These are phyloP conservation scores for Hirtodrosophila cameraria DNA, from an alignment of 2,888 invertebrate genomes.

Conservation along the genomic window DNA sequence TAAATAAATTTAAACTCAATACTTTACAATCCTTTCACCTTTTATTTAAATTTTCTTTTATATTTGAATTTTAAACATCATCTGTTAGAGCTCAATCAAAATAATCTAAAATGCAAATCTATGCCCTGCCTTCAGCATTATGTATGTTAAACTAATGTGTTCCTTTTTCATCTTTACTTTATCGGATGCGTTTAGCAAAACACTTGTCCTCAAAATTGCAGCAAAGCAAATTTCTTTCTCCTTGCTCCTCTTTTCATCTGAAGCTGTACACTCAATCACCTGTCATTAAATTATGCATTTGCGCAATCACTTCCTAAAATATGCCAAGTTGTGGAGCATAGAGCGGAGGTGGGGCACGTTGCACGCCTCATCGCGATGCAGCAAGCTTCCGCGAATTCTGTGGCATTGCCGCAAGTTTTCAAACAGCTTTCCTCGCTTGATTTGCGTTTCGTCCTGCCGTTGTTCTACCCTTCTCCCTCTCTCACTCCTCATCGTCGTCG, in stretches of 20 bases:
- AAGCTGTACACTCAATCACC: constrained; percentile 55
- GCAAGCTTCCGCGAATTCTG: constrained; percentile 47
- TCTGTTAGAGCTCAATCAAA: too few relatives aligned
- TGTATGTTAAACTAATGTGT: constrained; percentile 7
- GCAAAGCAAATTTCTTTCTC: background rate
- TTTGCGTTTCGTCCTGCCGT: constrained; percentile 58
- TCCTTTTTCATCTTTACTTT: background rate
- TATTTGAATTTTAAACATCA: too few relatives aligned
- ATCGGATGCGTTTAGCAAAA: constrained; percentile 10
- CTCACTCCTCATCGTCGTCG: constrained; percentile 38
- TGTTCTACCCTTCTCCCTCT: background rate
- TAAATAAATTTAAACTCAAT: too few relatives aligned
- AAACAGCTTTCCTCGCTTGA: constrained; percentile 62
- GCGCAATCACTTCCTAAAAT: constrained; percentile 78
- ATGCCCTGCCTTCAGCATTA: constrained; percentile 15
- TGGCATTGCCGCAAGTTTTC: constrained; percentile 50
- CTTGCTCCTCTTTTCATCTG: constrained; percentile 1
- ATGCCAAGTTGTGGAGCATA: constrained; percentile 46
- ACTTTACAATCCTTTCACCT: too few relatives aligned
- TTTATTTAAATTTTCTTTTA: too few relatives aligned
- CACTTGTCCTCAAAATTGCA: constrained; percentile 27
- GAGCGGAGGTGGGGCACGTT: constrained; percentile 20
- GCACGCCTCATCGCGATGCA: constrained; percentile 55
- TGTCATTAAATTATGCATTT: constrained; percentile 80
- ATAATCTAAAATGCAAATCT: too few relatives aligned